Percentiles rank a stretch among this genome's conserved stretches.
Conservation (phyloP, 2,797 vertebrate genomes). For the Stomatorhinus walkeri region DNA sequence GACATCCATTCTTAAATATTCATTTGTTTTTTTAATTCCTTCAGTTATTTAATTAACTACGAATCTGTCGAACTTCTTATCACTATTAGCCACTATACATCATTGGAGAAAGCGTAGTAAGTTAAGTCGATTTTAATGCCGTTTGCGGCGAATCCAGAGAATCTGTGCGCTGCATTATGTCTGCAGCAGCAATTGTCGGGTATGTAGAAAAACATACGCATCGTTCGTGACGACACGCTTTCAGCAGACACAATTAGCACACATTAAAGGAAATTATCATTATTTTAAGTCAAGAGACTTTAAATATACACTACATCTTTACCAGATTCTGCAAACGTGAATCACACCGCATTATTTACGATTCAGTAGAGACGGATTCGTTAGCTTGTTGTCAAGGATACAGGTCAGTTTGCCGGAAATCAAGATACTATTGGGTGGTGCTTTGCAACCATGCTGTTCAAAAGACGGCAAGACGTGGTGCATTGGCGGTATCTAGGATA, state of each 20-base stretch:
- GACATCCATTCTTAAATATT: slow-evolving; percentile 51
- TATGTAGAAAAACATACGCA: not conserved
- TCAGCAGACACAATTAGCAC: not conserved
- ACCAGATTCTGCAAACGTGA: not conserved
- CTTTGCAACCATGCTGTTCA: slow-evolving; percentile 2
- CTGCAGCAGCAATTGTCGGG: not conserved
- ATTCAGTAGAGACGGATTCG: slow-evolving; percentile 20
- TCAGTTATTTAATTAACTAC: not conserved
- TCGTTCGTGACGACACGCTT: not conserved
- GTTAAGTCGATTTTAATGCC: not conserved
- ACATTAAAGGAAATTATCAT: not conserved
- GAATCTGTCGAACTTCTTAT: not conserved
- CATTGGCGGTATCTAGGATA: not conserved
- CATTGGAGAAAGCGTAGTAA: not conserved
- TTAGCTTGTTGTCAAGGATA: slow-evolving; percentile 33
- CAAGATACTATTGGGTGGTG: not conserved
- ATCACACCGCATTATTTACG: not conserved
- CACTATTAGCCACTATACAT: not conserved
- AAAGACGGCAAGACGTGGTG: slow-evolving; percentile 9
- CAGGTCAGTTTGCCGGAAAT: not conserved
- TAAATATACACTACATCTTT: not conserved
- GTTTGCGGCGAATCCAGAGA: not conserved
- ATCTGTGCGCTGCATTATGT: not conserved
- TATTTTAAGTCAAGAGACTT: not conserved
- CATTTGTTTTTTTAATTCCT: not conserved